These are phyloP conservation scores for Cirrhinus molitorella DNA, from an alignment of 2,797 vertebrate species.

Conservation along the genomic window DNA sequence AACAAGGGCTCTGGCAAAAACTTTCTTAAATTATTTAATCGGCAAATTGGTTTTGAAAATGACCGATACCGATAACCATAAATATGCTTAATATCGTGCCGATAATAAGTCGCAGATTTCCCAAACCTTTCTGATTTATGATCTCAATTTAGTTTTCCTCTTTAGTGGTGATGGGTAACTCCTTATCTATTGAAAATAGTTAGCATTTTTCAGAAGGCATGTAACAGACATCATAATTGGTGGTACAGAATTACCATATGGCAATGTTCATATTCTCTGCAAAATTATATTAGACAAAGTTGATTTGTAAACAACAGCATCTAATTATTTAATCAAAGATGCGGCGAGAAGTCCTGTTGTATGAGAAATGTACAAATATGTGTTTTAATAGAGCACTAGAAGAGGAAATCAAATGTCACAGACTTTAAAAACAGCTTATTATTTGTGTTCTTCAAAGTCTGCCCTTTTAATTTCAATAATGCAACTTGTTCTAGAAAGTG, in stretches of 20 bases:
- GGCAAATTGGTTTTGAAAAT: too few relatives aligned
- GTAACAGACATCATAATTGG: neutral
- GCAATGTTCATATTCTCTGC: neutral
- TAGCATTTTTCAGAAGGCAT: neutral
- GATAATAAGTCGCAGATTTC: too few relatives aligned
- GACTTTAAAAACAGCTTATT: neutral
- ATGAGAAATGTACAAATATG: neutral
- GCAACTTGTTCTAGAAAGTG: neutral
- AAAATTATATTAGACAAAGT: neutral
- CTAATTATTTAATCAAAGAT: neutral
- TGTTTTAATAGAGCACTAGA: neutral
- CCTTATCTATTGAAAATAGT: neutral
- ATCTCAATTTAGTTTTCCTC: neutral
- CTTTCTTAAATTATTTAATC: too few relatives aligned
- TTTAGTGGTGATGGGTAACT: neutral
- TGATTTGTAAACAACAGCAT: neutral
- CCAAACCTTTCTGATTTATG: neutral
- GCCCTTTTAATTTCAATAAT: neutral
- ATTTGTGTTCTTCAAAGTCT: neutral
- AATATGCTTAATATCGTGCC: too few relatives aligned
- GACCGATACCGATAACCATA: too few relatives aligned
- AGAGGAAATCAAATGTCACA: neutral
- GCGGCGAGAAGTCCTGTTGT: neutral
- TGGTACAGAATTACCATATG: neutral
- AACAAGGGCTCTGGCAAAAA: too few relatives aligned